Conservation (phyloP, 1,140 invertebrate genomes). For the Aplysia californica region DNA sequence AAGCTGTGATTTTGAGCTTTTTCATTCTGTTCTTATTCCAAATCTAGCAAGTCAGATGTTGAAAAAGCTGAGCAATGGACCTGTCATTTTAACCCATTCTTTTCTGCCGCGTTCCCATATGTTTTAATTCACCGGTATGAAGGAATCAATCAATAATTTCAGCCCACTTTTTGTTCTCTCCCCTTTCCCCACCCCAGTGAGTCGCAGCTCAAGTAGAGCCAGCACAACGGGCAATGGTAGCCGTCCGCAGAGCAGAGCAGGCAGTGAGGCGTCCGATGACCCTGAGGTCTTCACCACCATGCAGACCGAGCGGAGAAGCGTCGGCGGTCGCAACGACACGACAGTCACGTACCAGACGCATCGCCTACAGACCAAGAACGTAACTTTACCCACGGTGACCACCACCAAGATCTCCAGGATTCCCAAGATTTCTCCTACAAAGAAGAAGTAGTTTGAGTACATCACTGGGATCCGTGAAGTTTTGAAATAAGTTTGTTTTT, state of each 20-base stretch:
- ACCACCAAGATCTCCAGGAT: conserved; percentile 37
- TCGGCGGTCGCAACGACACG: conserved; percentile 57
- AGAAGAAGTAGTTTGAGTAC: conserved; percentile 19
- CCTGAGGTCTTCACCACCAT: conserved; percentile 62
- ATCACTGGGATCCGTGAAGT: neutral
- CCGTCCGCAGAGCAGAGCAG: conserved; percentile 87
- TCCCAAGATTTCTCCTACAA: conserved; percentile 33
- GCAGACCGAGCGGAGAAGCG: conserved; percentile 52
- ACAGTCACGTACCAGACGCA: conserved; percentile 64
- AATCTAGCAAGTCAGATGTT: no score
- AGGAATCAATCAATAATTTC: no score
- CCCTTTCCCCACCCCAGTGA: no score
- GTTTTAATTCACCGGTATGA: no score
- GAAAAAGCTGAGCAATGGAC: no score
- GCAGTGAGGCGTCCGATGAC: conserved; percentile 84
- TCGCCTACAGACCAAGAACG: conserved; percentile 49
- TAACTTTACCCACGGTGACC: conserved; percentile 37
- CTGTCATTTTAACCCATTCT: no score
- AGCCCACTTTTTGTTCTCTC: no score
- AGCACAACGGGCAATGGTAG: conserved; percentile 79
- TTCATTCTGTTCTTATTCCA: no score
- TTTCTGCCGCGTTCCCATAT: no score
- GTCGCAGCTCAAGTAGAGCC: conserved; percentile 58
- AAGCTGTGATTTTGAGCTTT: no score
- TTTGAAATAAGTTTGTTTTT: neutral